Evolutionary conservation across 2,797 vertebrate genomes (phyloP).

Genomic region (Parotocinclus haroldoi): DNA sequence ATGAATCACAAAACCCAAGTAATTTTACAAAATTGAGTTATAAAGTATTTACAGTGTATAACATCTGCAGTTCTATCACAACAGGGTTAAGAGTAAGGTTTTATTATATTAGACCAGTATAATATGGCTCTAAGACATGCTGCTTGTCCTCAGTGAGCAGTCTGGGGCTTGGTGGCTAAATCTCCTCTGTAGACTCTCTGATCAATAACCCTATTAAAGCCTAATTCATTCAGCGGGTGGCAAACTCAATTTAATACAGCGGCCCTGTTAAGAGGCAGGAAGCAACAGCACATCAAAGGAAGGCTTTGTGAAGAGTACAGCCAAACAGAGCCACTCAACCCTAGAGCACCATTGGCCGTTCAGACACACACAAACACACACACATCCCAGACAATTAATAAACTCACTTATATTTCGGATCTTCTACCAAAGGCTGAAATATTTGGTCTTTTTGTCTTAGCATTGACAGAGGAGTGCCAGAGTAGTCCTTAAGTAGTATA

Average conservation of each 20-base stretch:
- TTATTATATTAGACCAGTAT: background rate
- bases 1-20: conserved; percentile 59
- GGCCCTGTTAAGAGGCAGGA: conserved; percentile 72
- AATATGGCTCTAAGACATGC: background rate
- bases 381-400: conserved; percentile 3
- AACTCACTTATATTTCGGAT: conserved; percentile 1
- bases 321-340: conserved; percentile 71
- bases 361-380: conserved; percentile 18
- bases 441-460: conserved; percentile 1
- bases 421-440: background rate
- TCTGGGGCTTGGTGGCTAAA: background rate
- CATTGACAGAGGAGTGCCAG: no score
- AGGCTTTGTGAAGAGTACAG: conserved; percentile 70
- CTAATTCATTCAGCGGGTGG: conserved; percentile 67
- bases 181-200: conserved; percentile 50
- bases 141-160: background rate
- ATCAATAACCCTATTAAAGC: conserved; percentile 74
- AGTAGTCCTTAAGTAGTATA: no score
- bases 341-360: conserved; percentile 55
- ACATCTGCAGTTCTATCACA: background rate
- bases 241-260: conserved; percentile 67
- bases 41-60: conserved; percentile 1
- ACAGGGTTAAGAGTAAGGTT: background rate
- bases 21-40: background rate
- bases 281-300: conserved; percentile 71